These are phyloP conservation scores for Hippopotamus amphibius DNA, from an alignment of 2,113 vertebrate species.

Conservation along the genomic window DNA sequence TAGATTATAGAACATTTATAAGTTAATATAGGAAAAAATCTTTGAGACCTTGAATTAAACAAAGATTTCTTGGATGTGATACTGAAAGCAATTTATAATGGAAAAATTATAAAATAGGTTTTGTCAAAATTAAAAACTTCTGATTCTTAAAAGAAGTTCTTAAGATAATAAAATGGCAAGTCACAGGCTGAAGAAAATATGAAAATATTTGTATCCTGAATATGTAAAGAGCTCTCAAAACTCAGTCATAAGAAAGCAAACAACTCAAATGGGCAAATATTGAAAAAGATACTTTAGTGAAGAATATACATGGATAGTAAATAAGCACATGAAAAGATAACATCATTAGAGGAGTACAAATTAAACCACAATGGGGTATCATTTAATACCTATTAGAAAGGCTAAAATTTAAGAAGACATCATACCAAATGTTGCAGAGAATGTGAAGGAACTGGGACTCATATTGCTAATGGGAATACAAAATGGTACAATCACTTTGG, in stretches of 20 bases:
- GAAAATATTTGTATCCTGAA: not conserved
- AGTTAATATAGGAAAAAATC: not conserved
- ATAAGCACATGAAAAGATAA: no score
- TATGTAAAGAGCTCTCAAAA: not conserved
- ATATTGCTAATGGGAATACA: not conserved
- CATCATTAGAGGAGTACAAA: no score
- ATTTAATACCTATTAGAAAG: not conserved
- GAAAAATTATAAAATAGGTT: not conserved
- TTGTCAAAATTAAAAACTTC: not conserved
- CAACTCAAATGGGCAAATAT: not conserved
- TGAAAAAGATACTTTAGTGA: not conserved
- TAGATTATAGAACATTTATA: not conserved
- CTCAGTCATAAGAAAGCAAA: not conserved
- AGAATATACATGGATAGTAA: not conserved
- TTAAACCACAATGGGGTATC: not conserved
- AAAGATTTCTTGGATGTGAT: not conserved
- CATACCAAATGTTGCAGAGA: not conserved
- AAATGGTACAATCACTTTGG: not conserved
- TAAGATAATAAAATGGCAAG: not conserved
- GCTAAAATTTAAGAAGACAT: not conserved
- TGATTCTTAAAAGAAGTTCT: not conserved
- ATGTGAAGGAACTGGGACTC: not conserved
- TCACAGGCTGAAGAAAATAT: not conserved
- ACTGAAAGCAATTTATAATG: not conserved
- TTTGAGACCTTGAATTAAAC: not conserved